Evolutionary conservation across 2,888 invertebrate genomes (phyloP).

Genomic region (Scaptomyza parva): DNA sequence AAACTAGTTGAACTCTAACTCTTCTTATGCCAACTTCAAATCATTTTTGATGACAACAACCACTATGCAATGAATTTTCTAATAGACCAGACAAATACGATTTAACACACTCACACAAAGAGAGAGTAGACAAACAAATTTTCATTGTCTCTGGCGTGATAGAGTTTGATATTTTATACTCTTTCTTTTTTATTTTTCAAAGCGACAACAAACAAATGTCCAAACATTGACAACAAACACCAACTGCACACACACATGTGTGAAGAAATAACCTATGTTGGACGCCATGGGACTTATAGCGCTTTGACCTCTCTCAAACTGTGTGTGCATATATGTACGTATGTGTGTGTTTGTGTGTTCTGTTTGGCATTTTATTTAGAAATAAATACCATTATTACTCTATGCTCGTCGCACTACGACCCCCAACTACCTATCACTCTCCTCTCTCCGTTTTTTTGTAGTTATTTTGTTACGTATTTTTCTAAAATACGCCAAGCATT

Average conservation of each 20-base stretch:
- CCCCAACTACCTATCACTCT: background rate
- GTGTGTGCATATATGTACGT: conserved; percentile 17
- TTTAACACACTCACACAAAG: conserved; percentile 48
- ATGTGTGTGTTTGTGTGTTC: conserved; percentile 11
- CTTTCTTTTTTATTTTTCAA: conserved; percentile 35
- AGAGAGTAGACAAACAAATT: conserved; percentile 28
- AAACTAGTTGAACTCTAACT: conserved; percentile 2
- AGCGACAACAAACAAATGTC: conserved; percentile 52
- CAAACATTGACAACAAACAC: conserved; percentile 52
- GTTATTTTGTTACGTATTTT: conserved; percentile 60
- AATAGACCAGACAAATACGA: conserved; percentile 41
- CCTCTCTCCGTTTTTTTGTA: conserved; percentile 13
- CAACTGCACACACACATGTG: conserved; percentile 2
- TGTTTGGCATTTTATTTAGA: conserved; percentile 64
- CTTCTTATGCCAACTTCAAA: conserved; percentile 1
- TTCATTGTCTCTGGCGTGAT: conserved; percentile 43
- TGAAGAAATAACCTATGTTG: conserved; percentile 23
- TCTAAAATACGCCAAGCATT: conserved; percentile 66
- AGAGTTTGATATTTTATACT: conserved; percentile 42
- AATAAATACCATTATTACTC: conserved; percentile 73
- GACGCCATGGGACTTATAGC: conserved; percentile 55
- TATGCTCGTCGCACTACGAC: conserved; percentile 10
- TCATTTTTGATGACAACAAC: background rate
- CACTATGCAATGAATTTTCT: conserved; percentile 30
- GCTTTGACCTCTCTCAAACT: conserved; percentile 62